Percentiles rank a stretch among this genome's conserved stretches.
Evolutionary conservation across 2,113 vertebrate genomes (phyloP).

Genomic region (Aspidoscelis tigris): DNA sequence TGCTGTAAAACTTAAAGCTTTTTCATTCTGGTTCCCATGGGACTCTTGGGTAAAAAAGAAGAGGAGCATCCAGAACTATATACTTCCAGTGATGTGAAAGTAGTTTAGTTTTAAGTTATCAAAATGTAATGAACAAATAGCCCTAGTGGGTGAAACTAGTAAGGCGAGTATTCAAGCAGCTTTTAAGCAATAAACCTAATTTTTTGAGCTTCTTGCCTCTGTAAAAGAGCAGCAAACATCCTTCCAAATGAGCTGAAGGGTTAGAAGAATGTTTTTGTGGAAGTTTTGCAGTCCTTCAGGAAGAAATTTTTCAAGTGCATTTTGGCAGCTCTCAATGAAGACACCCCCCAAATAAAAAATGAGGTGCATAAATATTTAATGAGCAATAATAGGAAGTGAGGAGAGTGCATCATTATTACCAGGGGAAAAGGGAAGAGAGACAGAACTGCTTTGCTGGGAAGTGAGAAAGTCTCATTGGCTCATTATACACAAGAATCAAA

Average conservation of each 20-base stretch:
- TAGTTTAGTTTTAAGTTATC: not conserved
- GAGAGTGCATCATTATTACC: conserved; percentile 28
- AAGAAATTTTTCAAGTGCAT: conserved; percentile 7
- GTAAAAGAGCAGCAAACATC: not conserved
- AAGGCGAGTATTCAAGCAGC: not conserved
- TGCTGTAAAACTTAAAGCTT: not conserved
- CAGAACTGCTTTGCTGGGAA: conserved; percentile 8
- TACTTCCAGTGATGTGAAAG: not conserved
- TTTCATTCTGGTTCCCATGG: not conserved
- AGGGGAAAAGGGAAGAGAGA: conserved; percentile 13
- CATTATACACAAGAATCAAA: not conserved
- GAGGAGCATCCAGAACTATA: not conserved
- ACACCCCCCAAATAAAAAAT: conserved; percentile 20
- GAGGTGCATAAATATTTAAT: conserved; percentile 35
- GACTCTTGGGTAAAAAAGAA: not conserved
- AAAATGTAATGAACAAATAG: conserved; percentile 1
- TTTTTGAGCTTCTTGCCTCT: not conserved
- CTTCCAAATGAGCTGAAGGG: not conserved
- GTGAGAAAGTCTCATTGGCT: not conserved
- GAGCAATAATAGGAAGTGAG: conserved; percentile 23
- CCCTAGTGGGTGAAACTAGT: not conserved
- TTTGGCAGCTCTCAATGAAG: conserved; percentile 18
- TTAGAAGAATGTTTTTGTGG: not conserved
- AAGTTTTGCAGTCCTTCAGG: conserved; percentile 8
- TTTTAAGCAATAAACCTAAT: not conserved